Base-by-base conservation (phyloP, 1,140 invertebrate genomes). In the Argopecten irradians region DNA sequence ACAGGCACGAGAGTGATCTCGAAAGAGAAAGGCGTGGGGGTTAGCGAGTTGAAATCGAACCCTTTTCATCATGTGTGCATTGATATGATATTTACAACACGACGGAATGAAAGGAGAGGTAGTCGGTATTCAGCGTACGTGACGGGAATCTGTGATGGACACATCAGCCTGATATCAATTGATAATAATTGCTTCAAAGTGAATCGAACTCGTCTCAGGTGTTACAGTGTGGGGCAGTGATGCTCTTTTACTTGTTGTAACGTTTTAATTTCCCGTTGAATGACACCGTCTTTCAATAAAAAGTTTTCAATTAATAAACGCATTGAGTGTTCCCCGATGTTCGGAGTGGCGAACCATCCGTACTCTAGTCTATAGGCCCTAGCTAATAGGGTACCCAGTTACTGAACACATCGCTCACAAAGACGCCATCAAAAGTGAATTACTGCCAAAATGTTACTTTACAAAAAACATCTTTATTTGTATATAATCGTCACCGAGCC, bases 21-120 rank as follows among this genome's bases (percentile, higher is more conserved):
- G 33, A 82, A 46, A 34, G 82, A 87, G 87, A 55, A 36, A 34
- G 34, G 43, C 32, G 55, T 71, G 34, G 34, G 86, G 89, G 89
- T 89, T 89, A 89, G 86, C 39, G 33, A 87, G 89, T 89, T 89
- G 89, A 89, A 89, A 89, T 89, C 89, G 84, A 87, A 89, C 89
- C 89, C 28, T 82, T 85, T 87, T 55, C 39, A 36, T 87, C 83
- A 28, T 86, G 82, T 83, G 36, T 55, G 55, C 84, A 46, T 34
- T 55, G 22, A 85, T 84, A 82, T 87, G 34, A 35, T 84, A 46
- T 86, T 87, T 55, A 85, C 43, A 39, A 39, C 55, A 85, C 55
- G 85, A 33, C 83, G 35, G 32, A 84, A 71, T 71, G 71, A 82
- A 87, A 43, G 41, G 28, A 46, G 39, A 83, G 43, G 84, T 41